A percentile compares a stretch with the other conserved stretches of the same genome.
Conservation (phyloP, 2,113 vertebrate genomes). For the Triplophysa dalaica region DNA sequence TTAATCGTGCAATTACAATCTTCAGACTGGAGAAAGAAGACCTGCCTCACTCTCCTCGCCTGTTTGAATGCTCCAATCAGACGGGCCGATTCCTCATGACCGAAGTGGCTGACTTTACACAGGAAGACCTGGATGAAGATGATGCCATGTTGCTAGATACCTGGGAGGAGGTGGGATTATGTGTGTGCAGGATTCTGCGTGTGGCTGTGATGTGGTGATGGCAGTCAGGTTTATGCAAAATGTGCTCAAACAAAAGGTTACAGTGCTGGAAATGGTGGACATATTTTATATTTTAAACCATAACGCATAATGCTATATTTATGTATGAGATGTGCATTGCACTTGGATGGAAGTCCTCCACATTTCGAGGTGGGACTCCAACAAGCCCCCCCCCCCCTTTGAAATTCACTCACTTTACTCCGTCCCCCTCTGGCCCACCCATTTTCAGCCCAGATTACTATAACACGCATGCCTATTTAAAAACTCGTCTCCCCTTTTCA, state of each 20-base stretch:
- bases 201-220: neutral
- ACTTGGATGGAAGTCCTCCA: too few species aligned
- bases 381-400: too few species aligned
- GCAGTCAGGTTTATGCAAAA: neutral
- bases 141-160: slow-evolving; percentile 91
- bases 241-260: neutral
- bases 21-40: slow-evolving; percentile 77
- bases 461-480: neutral
- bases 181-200: neutral
- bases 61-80: slow-evolving; percentile 93
- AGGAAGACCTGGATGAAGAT: slow-evolving; percentile 88
- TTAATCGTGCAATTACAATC: neutral
- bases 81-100: slow-evolving; percentile 84
- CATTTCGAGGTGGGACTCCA: too few species aligned
- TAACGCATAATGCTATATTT: too few species aligned
- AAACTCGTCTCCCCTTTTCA: slow-evolving; percentile 50
- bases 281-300: too few species aligned
- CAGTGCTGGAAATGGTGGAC: too few species aligned
- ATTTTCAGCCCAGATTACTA: neutral
- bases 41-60: slow-evolving; percentile 75
- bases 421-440: neutral
- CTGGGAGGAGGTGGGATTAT: slow-evolving; percentile 85
- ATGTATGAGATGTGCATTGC: too few species aligned
- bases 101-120: slow-evolving; percentile 80
- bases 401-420: too few species aligned